Percentiles rank a stretch among this genome's conserved stretches.
phyloP scores from a whole-genome alignment of 2,888 invertebrate genomes.

The Hemistola chrysoprasaria region DNA sequence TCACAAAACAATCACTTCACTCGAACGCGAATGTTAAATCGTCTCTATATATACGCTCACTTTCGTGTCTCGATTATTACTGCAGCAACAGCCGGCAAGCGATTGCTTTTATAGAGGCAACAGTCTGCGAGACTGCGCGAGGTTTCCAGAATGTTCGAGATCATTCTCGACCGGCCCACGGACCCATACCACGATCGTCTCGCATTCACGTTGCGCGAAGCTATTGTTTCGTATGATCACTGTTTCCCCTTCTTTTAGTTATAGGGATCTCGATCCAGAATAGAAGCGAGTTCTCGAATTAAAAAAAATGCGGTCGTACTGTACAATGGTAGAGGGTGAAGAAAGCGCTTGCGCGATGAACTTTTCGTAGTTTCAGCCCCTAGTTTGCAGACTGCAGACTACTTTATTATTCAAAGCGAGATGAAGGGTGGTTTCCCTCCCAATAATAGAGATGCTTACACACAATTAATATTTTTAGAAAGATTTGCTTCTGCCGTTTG shows the following conservation, averaged over 20 bases:
- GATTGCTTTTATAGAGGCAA: conserved; percentile 71
- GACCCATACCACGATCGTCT: conserved; percentile 20
- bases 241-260: neutral
- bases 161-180: conserved; percentile 36
- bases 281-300: too few species aligned
- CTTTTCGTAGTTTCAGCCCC: conserved; percentile 18
- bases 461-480: too few species aligned
- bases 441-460: too few species aligned
- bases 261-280: too few species aligned
- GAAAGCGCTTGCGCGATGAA: conserved; percentile 26
- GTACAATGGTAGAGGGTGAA: conserved; percentile 1
- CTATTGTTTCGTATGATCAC: conserved; percentile 1
- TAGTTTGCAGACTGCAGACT: conserved; percentile 3
- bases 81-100: conserved; percentile 46
- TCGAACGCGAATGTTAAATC: conserved; percentile 40
- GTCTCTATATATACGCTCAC: conserved; percentile 41
- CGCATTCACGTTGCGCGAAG: conserved; percentile 8
- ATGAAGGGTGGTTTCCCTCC: conserved; percentile 5
- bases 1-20: conserved; percentile 64
- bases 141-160: conserved; percentile 53
- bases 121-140: conserved; percentile 46
- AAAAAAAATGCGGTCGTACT: too few species aligned
- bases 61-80: conserved; percentile 59
- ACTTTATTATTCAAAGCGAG: neutral
- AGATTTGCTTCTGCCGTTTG: too few species aligned